These are phyloP conservation scores for Odontothrips loti DNA, from an alignment of 2,888 invertebrate genomes.

Conservation along the genomic window DNA sequence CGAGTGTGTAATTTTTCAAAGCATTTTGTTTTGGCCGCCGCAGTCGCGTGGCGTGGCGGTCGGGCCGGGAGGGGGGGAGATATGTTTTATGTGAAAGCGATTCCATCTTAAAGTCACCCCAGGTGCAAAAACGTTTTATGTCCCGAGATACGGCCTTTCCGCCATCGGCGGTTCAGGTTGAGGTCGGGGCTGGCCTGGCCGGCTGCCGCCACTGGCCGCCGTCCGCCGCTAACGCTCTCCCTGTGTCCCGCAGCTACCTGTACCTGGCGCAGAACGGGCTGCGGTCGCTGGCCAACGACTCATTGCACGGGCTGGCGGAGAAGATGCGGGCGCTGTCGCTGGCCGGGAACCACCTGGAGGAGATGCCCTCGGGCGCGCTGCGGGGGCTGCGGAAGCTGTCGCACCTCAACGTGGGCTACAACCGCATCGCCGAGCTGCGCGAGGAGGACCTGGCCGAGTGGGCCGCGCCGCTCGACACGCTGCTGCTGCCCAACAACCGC, in stretches of 20 bases:
- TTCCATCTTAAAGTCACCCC: too few relatives aligned
- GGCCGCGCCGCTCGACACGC: slow-evolving; percentile 73
- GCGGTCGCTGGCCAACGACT: slow-evolving; percentile 58
- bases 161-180: too few relatives aligned
- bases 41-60: not conserved
- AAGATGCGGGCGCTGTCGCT: slow-evolving; percentile 73
- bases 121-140: too few relatives aligned
- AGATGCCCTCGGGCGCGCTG: slow-evolving; percentile 65
- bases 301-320: slow-evolving; percentile 54
- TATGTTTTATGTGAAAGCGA: too few relatives aligned
- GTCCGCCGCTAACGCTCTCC: not conserved
- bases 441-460: slow-evolving; percentile 73
- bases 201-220: too few relatives aligned
- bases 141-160: too few relatives aligned
- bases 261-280: slow-evolving; percentile 78
- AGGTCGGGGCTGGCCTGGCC: too few relatives aligned
- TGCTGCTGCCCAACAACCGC: slow-evolving; percentile 78
- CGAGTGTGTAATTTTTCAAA: too few relatives aligned
- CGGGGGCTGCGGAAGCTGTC: slow-evolving; percentile 68
- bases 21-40: too few relatives aligned
- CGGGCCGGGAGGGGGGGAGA: not conserved
- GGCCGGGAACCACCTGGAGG: slow-evolving; percentile 73
- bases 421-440: slow-evolving; percentile 63
- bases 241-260: slow-evolving; percentile 52
- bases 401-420: slow-evolving; percentile 86